These are phyloP conservation scores for Thymelicus lineola DNA, from an alignment of 2,888 invertebrate genomes.

Conservation along the genomic window DNA sequence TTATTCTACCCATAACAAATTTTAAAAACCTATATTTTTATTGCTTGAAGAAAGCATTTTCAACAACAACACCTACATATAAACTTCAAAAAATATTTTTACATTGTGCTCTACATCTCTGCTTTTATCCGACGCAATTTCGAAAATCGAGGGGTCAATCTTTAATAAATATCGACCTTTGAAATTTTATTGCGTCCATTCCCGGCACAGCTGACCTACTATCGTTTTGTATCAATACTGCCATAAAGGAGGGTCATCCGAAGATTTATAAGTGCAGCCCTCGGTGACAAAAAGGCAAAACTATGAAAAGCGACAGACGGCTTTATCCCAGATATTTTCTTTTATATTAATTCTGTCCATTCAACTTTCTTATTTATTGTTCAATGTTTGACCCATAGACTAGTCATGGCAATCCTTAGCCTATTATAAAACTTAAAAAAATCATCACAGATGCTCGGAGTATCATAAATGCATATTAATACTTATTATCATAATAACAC, in stretches of 20 bases:
- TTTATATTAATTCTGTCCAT: conserved; percentile 43
- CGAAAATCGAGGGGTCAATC: conserved; percentile 51
- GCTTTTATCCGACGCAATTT: conserved; percentile 19
- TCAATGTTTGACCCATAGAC: conserved; percentile 36
- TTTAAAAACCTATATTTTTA: no score
- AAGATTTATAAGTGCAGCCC: conserved; percentile 69
- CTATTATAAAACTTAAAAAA: not conserved
- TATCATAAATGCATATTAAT: no score
- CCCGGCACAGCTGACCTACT: conserved; percentile 69
- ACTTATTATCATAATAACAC: no score
- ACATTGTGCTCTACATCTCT: conserved; percentile 28
- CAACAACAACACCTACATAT: conserved; percentile 21
- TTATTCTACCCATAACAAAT: no score
- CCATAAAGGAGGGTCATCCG: conserved; percentile 69
- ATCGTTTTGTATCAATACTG: conserved; percentile 59
- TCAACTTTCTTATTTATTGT: conserved; percentile 50
- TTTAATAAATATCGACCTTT: conserved; percentile 62
- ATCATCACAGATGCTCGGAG: no score
- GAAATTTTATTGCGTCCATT: conserved; percentile 67
- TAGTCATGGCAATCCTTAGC: not conserved
- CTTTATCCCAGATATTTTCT: conserved; percentile 48
- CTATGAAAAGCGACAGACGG: conserved; percentile 62
- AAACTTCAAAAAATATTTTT: conserved; percentile 27
- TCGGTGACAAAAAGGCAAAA: conserved; percentile 64
- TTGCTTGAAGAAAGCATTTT: not conserved